These are phyloP conservation scores for Mantis religiosa DNA, from an alignment of 2,888 invertebrate genomes.

Conservation along the genomic window DNA sequence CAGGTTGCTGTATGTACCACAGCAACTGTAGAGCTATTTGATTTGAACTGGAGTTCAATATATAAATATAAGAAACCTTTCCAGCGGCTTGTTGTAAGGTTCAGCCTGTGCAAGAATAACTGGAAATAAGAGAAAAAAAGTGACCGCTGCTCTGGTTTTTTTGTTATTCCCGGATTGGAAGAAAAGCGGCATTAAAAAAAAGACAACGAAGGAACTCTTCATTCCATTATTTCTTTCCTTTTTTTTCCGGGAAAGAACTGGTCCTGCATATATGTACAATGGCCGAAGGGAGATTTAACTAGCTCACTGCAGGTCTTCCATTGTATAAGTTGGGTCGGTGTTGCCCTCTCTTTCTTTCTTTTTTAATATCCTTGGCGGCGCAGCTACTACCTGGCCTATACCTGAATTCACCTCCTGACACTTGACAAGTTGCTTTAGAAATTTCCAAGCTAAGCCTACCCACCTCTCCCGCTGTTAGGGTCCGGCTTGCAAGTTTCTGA, in stretches of 20 bases:
- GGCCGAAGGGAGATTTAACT: neutral
- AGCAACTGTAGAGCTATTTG: no score
- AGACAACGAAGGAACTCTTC: neutral
- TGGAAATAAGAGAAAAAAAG: neutral
- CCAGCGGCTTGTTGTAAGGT: neutral
- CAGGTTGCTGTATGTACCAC: no score
- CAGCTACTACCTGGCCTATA: slow-evolving; percentile 28
- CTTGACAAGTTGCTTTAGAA: slow-evolving; percentile 49
- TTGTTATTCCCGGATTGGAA: neutral
- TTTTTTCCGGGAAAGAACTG: neutral
- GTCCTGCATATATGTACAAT: neutral
- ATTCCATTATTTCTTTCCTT: neutral
- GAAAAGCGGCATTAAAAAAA: neutral
- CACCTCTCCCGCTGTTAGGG: neutral
- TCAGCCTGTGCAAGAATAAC: neutral
- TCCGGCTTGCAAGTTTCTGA: slow-evolving; percentile 4
- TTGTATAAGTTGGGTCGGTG: neutral
- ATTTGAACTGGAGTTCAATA: neutral
- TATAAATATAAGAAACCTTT: neutral
- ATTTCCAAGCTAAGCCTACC: slow-evolving; percentile 34
- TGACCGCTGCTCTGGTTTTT: neutral
- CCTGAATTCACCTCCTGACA: slow-evolving; percentile 38
- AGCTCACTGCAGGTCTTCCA: neutral
- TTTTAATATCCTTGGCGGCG: neutral
- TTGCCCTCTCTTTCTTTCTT: neutral